Percentiles rank a stretch among this genome's conserved stretches.
Evolutionary conservation across 2,113 vertebrate species (phyloP).

Genomic region (Ctenodactylus gundi): DNA sequence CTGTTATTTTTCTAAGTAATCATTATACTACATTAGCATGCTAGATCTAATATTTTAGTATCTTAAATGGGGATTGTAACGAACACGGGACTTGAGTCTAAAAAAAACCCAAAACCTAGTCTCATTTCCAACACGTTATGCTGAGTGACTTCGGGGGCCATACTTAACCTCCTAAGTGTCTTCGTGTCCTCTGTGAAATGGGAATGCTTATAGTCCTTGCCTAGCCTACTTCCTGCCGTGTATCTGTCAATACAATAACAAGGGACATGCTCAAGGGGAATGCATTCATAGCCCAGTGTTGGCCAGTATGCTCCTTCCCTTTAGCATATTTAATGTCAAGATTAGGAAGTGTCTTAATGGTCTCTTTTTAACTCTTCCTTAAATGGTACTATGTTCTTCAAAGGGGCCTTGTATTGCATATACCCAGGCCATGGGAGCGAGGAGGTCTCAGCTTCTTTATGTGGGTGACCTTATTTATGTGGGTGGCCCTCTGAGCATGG

Average conservation of each 20-base stretch:
- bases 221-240: not conserved
- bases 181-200: not conserved
- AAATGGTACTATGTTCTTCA: not conserved
- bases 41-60: not conserved
- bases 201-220: not conserved
- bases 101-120: not conserved
- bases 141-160: not conserved
- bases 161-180: not conserved
- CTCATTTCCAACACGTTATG: not conserved
- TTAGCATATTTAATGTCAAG: not conserved
- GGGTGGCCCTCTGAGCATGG: not conserved
- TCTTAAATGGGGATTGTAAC: not conserved
- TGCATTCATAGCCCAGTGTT: not conserved
- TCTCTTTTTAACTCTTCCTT: not conserved
- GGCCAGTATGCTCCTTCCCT: not conserved
- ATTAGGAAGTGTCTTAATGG: not conserved
- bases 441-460: not conserved
- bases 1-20: constrained; percentile 34
- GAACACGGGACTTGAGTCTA: not conserved
- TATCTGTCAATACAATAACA: not conserved
- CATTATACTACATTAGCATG: not conserved
- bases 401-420: not conserved
- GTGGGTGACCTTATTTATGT: not conserved
- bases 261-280: not conserved
- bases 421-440: too few species aligned